Conservation (phyloP, 2,797 vertebrate species). For the Gambusia yucatana region DNA sequence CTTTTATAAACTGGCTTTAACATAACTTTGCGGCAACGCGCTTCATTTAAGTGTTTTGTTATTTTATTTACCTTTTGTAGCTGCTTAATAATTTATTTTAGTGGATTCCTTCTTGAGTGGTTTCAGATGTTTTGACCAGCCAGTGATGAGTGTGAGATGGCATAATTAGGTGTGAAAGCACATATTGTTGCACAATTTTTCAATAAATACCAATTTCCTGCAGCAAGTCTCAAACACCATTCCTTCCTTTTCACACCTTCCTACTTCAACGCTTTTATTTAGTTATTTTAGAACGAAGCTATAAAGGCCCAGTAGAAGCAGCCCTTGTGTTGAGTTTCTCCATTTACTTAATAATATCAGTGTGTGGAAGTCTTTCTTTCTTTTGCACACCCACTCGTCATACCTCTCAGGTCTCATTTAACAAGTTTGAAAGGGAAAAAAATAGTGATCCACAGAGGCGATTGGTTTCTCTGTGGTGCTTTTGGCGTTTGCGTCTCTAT, state of each 20-base stretch:
- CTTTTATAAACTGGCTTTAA: not conserved
- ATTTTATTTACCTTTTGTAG: not conserved
- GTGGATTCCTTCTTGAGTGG: not conserved
- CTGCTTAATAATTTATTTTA: not conserved
- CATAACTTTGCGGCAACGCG: not conserved
- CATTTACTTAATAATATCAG: constrained; percentile 61
- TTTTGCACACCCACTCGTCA: constrained; percentile 57
- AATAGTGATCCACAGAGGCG: constrained; percentile 53
- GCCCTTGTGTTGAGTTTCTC: constrained; percentile 28
- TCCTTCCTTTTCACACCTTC: constrained; percentile 42
- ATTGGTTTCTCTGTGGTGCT: constrained; percentile 56
- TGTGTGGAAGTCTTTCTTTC: constrained; percentile 49
- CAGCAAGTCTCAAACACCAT: constrained; percentile 14
- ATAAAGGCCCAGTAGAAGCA: constrained; percentile 10
- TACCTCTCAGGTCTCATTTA: constrained; percentile 66
- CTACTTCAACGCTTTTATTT: constrained; percentile 16
- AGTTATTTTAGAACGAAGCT: constrained; percentile 25
- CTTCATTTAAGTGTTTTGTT: not conserved
- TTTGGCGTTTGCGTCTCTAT: constrained; percentile 46
- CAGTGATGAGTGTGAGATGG: constrained; percentile 14
- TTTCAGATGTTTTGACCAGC: constrained; percentile 25
- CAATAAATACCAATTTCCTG: constrained; percentile 26
- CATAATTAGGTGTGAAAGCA: constrained; percentile 37
- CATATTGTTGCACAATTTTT: constrained; percentile 24
- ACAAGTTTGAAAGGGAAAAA: constrained; percentile 46